Evolutionary conservation across 1,140 invertebrate genomes (phyloP).

Genomic region (Caerostris extrusa): DNA sequence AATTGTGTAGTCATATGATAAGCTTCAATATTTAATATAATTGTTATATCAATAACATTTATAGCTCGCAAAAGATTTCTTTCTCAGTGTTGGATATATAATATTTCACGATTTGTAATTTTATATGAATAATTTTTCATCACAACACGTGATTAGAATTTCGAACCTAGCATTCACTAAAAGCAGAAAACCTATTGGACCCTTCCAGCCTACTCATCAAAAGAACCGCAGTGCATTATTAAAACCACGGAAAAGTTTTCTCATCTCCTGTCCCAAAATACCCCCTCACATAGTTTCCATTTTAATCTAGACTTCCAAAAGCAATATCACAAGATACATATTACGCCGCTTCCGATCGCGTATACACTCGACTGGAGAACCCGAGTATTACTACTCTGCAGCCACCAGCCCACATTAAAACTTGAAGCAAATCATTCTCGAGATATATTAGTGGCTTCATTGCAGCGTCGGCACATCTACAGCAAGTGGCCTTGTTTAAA

Average conservation of each 20-base stretch:
- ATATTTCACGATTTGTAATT: no score
- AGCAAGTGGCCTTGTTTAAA: neutral
- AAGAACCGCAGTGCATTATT: neutral
- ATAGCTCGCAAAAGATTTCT: no score
- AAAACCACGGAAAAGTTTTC: neutral
- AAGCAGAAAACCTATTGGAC: neutral
- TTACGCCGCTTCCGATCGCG: neutral
- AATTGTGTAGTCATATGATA: no score
- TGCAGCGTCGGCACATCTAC: neutral
- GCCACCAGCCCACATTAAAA: neutral
- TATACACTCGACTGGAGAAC: neutral
- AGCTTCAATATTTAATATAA: no score
- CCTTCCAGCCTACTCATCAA: neutral
- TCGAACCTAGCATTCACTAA: neutral
- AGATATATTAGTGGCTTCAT: constrained; percentile 22
- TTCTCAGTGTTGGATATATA: no score
- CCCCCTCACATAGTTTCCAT: neutral
- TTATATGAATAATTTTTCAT: neutral
- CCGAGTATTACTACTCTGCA: neutral
- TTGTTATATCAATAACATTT: no score
- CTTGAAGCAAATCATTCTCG: neutral
- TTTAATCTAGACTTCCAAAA: neutral
- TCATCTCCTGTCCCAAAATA: neutral
- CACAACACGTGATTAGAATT: neutral
- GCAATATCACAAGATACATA: neutral